Base-by-base conservation (phyloP, 2,888 invertebrate species). In the Agrochola litura region DNA sequence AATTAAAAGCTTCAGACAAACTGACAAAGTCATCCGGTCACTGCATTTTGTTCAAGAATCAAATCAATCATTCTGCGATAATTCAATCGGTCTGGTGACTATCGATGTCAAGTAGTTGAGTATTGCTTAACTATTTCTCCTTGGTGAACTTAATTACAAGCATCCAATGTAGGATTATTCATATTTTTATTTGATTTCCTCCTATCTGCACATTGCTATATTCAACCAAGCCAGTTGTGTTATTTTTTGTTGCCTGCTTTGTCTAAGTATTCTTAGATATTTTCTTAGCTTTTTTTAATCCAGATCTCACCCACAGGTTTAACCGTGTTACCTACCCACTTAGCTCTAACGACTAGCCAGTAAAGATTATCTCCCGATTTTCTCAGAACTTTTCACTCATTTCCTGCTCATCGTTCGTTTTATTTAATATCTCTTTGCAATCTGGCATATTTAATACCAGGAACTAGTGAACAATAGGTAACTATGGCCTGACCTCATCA, bases 391-490 rank as follows among this genome's bases (percentile, higher is more conserved):
- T 84, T 81, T 76, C 84, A 60, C 49, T 73, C 46, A 67, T 84
- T 83, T 84, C 73, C 83, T 81, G 46, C 66, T 49, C 60, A 76
- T 76, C 63, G 60, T 56, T 65, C 56, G 43, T 52, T 64, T 73
- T 49, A 65, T 52, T 60, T 69, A 52, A 46, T 69, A 70, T 75
- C 49, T 63, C 37, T 60, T 66, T 52, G 43, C 78, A 73, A 75
- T 75, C 72, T 82, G 46, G 72, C 60, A 75, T 82, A 75, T 70
- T 46, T 67, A 69, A 56, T 76, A 73, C 68, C 64, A 84, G 77
- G 70, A 80, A 79, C 72, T 80, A 67, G 46, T 74, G 71, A 80
- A 87, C 85, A 87, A 87, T 86, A 69, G 77, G 66, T 82, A 65
- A 68, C 78, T 77, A 71, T 83, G 61, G 19, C 16, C 73, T 81